A percentile compares a stretch with the other conserved stretches of the same genome.
phyloP scores from a whole-genome alignment of 2,797 vertebrate species.

The Decapterus maruadsi region DNA sequence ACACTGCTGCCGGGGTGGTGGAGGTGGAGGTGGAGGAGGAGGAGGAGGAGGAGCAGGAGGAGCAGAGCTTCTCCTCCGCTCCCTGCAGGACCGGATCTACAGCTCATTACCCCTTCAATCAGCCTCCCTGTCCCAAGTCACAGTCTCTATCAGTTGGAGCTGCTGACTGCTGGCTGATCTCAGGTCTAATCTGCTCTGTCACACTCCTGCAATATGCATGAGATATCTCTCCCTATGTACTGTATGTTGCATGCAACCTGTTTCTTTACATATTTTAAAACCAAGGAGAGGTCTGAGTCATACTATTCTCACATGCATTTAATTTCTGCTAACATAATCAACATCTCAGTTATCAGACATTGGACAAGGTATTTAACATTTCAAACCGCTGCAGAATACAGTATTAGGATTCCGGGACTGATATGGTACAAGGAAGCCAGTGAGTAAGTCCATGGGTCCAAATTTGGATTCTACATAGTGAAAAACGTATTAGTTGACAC shows the following conservation, averaged over 20 bases:
- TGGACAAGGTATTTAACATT: not conserved
- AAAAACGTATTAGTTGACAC: too few relatives aligned
- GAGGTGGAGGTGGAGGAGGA: not conserved
- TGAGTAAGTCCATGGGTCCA: too few relatives aligned
- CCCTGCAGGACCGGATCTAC: slow-evolving; percentile 44
- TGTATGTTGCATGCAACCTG: not conserved
- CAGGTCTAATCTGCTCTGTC: slow-evolving; percentile 42
- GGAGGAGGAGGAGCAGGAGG: slow-evolving; percentile 1
- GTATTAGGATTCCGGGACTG: too few relatives aligned
- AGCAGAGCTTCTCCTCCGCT: slow-evolving; percentile 29
- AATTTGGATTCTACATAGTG: too few relatives aligned
- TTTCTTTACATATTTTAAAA: not conserved
- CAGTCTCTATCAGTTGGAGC: slow-evolving; percentile 36
- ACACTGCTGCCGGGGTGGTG: slow-evolving; percentile 17
- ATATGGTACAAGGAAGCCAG: too few relatives aligned
- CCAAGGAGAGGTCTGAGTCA: not conserved
- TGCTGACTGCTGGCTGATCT: slow-evolving; percentile 17
- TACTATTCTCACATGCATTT: not conserved
- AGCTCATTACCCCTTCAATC: slow-evolving; percentile 74
- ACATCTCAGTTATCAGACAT: not conserved
- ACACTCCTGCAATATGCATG: slow-evolving; percentile 10
- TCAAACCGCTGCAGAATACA: too few relatives aligned
- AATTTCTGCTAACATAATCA: not conserved
- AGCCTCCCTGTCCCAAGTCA: slow-evolving; percentile 45
- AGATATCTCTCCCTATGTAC: not conserved